Conservation (phyloP, 30 jellyfish, hydroid and myxozoan genomes). For the Haliclystus octoradiatus region DNA sequence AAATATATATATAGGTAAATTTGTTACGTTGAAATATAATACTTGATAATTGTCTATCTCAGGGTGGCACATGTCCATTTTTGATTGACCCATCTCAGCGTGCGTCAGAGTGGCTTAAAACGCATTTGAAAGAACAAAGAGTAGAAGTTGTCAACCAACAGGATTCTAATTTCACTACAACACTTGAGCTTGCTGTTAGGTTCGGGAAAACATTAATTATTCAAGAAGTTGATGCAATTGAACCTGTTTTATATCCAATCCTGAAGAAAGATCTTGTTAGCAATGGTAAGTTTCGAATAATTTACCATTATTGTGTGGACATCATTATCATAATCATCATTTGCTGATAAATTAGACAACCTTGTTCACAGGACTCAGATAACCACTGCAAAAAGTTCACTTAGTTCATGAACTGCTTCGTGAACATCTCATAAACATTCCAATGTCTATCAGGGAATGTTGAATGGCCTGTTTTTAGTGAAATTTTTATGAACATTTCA, state of each 20-base stretch:
- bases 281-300: slow-evolving; percentile 35
- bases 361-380: too few species aligned
- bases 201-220: slow-evolving; percentile 74
- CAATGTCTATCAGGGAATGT: too few species aligned
- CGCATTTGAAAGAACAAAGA: slow-evolving; percentile 63
- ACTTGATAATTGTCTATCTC: too few species aligned
- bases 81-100: slow-evolving; percentile 86
- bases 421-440: too few species aligned
- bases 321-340: too few species aligned
- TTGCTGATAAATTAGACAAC: too few species aligned
- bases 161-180: slow-evolving; percentile 75
- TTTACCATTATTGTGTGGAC: neutral
- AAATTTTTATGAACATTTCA: too few species aligned
- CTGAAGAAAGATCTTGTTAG: slow-evolving; percentile 64
- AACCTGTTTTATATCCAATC: slow-evolving; percentile 75
- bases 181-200: slow-evolving; percentile 86
- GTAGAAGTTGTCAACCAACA: slow-evolving; percentile 78
- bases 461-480: too few species aligned
- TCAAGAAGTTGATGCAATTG: slow-evolving; percentile 87
- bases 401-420: too few species aligned
- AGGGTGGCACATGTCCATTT: slow-evolving; percentile 73
- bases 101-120: slow-evolving; percentile 77
- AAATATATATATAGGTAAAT: too few species aligned
- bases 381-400: too few species aligned
- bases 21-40: too few species aligned